phyloP scores from a whole-genome alignment of 2,888 invertebrate species.

The Spodoptera picta region DNA sequence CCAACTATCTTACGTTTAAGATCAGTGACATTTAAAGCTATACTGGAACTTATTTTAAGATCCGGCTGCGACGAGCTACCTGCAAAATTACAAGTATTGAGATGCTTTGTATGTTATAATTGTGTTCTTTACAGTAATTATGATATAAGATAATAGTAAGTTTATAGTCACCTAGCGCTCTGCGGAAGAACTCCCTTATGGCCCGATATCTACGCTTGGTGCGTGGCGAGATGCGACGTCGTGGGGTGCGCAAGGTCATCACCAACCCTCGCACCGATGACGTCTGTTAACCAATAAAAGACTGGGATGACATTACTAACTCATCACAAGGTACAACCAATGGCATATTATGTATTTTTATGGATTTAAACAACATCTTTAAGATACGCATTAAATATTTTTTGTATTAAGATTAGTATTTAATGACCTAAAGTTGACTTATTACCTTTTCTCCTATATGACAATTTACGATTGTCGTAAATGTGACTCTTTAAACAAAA shows the following conservation, averaged over 20 bases:
- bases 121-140: neutral
- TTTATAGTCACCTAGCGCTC: slow-evolving; percentile 71
- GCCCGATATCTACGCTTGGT: slow-evolving; percentile 77
- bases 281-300: slow-evolving; percentile 39
- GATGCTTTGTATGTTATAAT: neutral
- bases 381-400: no score
- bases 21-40: slow-evolving; percentile 75
- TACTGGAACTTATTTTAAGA: slow-evolving; percentile 77
- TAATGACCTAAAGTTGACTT: neutral
- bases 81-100: slow-evolving; percentile 55
- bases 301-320: neutral
- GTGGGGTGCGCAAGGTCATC: slow-evolving; percentile 80
- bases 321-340: no score
- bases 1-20: slow-evolving; percentile 76
- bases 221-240: slow-evolving; percentile 81
- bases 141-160: neutral
- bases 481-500: slow-evolving; percentile 55
- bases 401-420: neutral
- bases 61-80: slow-evolving; percentile 76
- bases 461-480: slow-evolving; percentile 50
- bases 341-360: no score
- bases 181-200: slow-evolving; percentile 76
- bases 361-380: no score
- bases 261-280: slow-evolving; percentile 58
- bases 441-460: slow-evolving; percentile 24